A percentile compares a stretch with the other conserved stretches of the same genome.
These are phyloP conservation scores for Puffinus mauretanicus DNA, from an alignment of 2,113 vertebrate genomes.

Conservation along the genomic window DNA sequence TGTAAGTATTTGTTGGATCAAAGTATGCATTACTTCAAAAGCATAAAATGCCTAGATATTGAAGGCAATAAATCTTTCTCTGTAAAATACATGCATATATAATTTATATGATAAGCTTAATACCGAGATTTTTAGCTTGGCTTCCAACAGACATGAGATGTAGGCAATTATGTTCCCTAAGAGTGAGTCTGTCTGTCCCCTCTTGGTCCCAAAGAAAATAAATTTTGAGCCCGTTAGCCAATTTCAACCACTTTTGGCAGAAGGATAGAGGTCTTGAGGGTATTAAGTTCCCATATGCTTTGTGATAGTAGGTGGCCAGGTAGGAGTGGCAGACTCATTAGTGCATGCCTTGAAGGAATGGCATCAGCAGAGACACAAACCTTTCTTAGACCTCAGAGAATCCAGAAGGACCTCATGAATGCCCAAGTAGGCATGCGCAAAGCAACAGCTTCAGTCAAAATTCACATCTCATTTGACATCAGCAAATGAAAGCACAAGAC, in stretches of 20 bases:
- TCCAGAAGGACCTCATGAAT: not conserved
- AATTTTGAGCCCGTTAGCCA: not conserved
- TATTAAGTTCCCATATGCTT: not conserved
- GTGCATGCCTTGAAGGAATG: not conserved
- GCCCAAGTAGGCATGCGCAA: fast-evolving
- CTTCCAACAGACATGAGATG: conserved; percentile 33
- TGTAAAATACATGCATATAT: conserved; percentile 49
- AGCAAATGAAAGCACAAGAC: not conserved
- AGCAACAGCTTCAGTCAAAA: not conserved
- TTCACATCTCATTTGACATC: not conserved
- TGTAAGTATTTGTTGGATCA: conserved; percentile 50
- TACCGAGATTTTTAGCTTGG: conserved; percentile 26
- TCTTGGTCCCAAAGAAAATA: conserved; percentile 61
- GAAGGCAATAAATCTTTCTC: conserved; percentile 57
- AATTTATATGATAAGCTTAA: conserved; percentile 60
- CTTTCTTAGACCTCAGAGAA: not conserved
- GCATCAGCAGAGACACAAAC: not conserved
- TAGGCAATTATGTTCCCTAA: conserved; percentile 25
- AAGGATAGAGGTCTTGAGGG: not conserved
- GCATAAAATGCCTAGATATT: conserved; percentile 49
- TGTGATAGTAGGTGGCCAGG: conserved; percentile 22
- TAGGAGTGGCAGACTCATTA: not conserved
- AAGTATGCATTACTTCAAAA: conserved; percentile 57
- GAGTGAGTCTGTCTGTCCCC: conserved; percentile 21
- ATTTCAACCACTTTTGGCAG: conserved; percentile 17